A percentile compares a stretch with the other conserved stretches of the same genome.
phyloP scores from a whole-genome alignment of 2,888 invertebrate genomes.

The Pandemis cinnamomeana region DNA sequence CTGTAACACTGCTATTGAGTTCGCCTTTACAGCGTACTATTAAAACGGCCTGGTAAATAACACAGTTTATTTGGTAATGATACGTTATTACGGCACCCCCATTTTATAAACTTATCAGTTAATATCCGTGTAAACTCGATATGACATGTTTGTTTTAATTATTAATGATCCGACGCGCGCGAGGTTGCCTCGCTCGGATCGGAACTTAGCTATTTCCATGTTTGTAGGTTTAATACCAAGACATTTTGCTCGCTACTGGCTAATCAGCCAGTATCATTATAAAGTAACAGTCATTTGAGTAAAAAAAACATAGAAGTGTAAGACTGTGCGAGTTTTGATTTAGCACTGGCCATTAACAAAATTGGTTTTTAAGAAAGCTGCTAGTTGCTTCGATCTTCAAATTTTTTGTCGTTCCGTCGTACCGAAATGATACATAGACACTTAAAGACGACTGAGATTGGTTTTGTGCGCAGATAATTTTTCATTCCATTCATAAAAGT shows the following conservation, averaged over 20 bases:
- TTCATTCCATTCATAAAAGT: constrained; percentile 18
- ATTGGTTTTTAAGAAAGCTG: not conserved
- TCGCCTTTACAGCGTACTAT: not conserved
- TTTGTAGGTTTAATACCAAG: constrained; percentile 14
- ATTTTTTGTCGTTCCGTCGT: not conserved
- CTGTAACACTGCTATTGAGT: not conserved
- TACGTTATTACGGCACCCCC: constrained; percentile 23
- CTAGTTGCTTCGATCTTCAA: not conserved
- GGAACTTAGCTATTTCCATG: constrained; percentile 20
- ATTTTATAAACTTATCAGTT: constrained; percentile 32
- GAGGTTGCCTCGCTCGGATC: not conserved
- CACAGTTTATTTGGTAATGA: constrained; percentile 17
- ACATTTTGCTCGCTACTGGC: constrained; percentile 14
- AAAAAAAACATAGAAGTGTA: not conserved
- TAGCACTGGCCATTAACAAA: not conserved
- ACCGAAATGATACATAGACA: not conserved
- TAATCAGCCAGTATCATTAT: constrained; percentile 27
- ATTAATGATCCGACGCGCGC: constrained; percentile 29
- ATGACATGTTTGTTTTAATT: constrained; percentile 31
- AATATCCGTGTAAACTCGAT: constrained; percentile 32
- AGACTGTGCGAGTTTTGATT: not conserved
- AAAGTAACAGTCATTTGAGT: not conserved
- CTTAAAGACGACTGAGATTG: not conserved
- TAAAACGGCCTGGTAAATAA: constrained; percentile 12
- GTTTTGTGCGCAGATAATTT: not conserved